Evolutionary conservation across 2,888 invertebrate species (phyloP), one percentile per base, ranked within the genome.

Genomic region (Pristionchus mayeri): DNA sequence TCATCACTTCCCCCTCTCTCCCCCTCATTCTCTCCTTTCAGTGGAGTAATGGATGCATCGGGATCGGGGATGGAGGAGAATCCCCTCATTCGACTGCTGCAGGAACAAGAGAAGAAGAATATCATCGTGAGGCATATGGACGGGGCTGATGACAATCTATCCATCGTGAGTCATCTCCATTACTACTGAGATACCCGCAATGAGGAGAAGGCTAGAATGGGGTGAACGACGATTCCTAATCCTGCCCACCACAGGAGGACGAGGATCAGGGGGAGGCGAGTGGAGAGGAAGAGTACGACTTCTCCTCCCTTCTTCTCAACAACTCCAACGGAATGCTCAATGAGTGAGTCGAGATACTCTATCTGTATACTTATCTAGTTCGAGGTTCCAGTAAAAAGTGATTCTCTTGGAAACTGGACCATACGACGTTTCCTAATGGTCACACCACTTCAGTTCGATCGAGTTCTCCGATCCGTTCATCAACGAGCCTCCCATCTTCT

Each of bases 401-500:
- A 30, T 13, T 16, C 34, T 78, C 7, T 78, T 18, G 9, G 3
- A 40, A n/a, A 11, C 50, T 21, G 2, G 9, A 18, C 24, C 21
- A 52, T 21, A 37, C 44, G 40, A 44, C 80, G 54, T 57, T 80
- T 57, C 80, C 54, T 24, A 80, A 57, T 57, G 0, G 21, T 0
- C n/a, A 63, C 37, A 34, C 44, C 27, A 44, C 57, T 82, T 60
- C 63, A 82, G 81, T 48, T 37, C 54, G 75, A 34, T 57, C 52
- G 54, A 75, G 16, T 84, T 75, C 75, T 24, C 30, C 2, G 84
- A 84, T 54, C 84, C 84, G 21, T 84, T 84, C 44, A 44, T 75
- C 50, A 75, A 84, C 37, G 84, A 84, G 57, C 84, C 84, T 30
- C 84, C 84, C 16, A 84, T 84, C 54, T 84, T 84, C 84, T 84